Percentiles rank a stretch among this genome's conserved stretches.
Conservation (phyloP, 2,113 vertebrate species). For the Perognathus longimembris region DNA sequence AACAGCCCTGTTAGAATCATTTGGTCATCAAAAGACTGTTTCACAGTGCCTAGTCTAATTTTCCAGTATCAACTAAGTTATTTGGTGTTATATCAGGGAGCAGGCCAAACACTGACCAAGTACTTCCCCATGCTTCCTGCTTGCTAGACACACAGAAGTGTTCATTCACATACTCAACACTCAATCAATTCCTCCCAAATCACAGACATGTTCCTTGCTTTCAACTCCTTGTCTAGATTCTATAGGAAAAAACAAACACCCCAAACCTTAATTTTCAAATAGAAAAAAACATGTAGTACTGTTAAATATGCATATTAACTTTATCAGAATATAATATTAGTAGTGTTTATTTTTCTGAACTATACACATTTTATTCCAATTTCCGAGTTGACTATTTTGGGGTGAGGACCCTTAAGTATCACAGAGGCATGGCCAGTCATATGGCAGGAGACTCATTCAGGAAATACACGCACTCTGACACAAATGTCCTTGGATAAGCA, state of each 20-base stretch:
- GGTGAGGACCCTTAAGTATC: neutral
- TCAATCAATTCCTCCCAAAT: constrained; percentile 31
- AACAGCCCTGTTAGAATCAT: neutral
- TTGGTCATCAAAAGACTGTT: constrained; percentile 26
- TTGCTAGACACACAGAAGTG: neutral
- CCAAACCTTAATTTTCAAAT: no score
- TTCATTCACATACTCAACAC: neutral
- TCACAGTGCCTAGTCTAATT: neutral
- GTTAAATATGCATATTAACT: no score
- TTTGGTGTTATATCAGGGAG: neutral
- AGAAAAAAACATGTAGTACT: no score
- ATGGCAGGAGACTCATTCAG: neutral
- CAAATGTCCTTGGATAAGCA: neutral
- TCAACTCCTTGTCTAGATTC: constrained; percentile 1
- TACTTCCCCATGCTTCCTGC: neutral
- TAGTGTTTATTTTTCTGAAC: neutral
- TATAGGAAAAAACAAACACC: neutral
- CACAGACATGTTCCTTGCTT: constrained; percentile 8
- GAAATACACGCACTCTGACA: neutral
- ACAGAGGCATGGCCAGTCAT: neutral
- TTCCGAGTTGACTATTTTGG: neutral
- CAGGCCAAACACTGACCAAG: neutral
- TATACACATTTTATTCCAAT: neutral
- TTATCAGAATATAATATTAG: neutral
- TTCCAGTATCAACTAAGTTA: neutral